phyloP scores from a whole-genome alignment of 2,113 vertebrate genomes.

The Syrrhaptes paradoxus region DNA sequence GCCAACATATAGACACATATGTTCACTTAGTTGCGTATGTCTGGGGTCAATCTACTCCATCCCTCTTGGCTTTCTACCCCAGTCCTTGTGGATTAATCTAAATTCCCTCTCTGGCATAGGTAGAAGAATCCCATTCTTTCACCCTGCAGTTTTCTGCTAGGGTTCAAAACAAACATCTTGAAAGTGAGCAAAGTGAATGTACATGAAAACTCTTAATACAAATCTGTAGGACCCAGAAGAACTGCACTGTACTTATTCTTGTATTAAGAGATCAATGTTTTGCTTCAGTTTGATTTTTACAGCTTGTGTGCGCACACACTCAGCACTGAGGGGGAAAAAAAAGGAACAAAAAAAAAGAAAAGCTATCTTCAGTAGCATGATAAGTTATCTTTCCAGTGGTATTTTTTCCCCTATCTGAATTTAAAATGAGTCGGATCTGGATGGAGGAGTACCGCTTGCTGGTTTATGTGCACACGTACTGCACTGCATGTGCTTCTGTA shows the following conservation, averaged over 20 bases:
- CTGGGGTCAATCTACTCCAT: neutral
- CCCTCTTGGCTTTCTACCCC: neutral
- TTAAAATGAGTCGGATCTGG: conserved; percentile 19
- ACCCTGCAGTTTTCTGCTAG: neutral
- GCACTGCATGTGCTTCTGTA: neutral
- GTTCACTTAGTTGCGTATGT: neutral
- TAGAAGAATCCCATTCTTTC: neutral
- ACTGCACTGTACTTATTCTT: neutral
- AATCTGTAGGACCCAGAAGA: neutral
- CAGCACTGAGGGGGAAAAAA: neutral
- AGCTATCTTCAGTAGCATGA: neutral
- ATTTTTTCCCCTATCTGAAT: neutral
- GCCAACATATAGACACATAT: neutral
- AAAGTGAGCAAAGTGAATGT: neutral
- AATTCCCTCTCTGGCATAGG: neutral
- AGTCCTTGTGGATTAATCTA: neutral
- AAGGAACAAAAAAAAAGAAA: neutral
- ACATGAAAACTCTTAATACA: neutral
- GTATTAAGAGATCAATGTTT: neutral
- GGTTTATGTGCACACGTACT: neutral
- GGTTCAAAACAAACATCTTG: neutral
- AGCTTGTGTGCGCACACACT: neutral
- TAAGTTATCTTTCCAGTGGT: conserved; percentile 13
- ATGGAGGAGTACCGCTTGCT: neutral
- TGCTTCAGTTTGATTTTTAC: neutral